A percentile compares a stretch with the other conserved stretches of the same genome.
Evolutionary conservation across 2,888 invertebrate species (phyloP).

Genomic region (Hyposoter dolosus): DNA sequence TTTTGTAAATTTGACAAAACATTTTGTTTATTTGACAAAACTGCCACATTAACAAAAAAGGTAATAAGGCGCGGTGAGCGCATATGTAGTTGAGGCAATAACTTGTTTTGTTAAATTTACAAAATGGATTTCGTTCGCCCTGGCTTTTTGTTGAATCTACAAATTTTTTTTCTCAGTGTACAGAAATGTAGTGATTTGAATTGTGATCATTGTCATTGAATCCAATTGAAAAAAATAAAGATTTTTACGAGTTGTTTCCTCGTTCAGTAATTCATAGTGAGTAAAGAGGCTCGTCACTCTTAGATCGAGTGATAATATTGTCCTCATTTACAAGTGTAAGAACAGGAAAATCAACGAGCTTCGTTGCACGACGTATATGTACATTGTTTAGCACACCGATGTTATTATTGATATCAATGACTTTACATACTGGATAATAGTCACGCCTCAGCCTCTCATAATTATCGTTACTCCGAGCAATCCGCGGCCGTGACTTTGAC

Average conservation of each 20-base stretch:
- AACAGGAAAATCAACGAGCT: background rate
- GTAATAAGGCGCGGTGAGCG: no score
- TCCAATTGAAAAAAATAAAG: background rate
- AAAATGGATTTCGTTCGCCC: no score
- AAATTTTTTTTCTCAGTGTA: no score
- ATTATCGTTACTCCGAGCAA: background rate
- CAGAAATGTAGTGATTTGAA: no score
- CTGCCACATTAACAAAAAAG: no score
- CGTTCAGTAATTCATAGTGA: background rate
- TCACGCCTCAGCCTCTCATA: conserved; percentile 15
- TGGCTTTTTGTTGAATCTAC: no score
- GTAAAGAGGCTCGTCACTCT: background rate
- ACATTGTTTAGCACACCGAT: background rate
- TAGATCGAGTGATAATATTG: background rate
- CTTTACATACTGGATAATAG: conserved; percentile 42
- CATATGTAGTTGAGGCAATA: no score
- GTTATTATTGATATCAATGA: conserved; percentile 23
- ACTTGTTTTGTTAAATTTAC: no score
- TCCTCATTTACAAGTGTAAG: background rate
- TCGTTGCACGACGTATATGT: background rate
- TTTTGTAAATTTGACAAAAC: no score
- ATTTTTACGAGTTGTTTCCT: background rate
- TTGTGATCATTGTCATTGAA: no score
- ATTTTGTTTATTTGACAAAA: no score
- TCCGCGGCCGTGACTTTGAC: conserved; percentile 35